phyloP scores from a whole-genome alignment of 1,140 invertebrate genomes.

The Atopsyche davidsoni region DNA sequence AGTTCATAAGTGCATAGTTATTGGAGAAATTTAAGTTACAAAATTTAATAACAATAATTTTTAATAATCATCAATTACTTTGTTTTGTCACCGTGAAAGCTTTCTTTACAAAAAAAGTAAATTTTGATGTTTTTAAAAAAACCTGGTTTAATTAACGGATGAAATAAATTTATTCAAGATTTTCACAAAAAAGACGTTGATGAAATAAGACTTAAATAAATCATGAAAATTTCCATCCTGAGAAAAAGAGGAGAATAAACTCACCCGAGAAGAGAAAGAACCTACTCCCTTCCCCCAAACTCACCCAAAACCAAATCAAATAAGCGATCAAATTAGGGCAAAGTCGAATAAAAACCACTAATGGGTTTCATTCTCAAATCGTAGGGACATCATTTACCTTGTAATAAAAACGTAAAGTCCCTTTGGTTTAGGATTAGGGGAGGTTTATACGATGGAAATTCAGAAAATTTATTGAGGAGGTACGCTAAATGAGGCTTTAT shows the following conservation, averaged over 20 bases:
- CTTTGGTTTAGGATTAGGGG: conserved; percentile 19
- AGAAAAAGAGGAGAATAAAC: not conserved
- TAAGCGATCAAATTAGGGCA: conserved; percentile 19
- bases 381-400: conserved; percentile 20
- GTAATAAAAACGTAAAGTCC: conserved; percentile 22
- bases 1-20: too few species aligned
- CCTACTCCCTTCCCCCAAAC: not conserved
- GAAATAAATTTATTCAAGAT: too few species aligned
- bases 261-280: not conserved
- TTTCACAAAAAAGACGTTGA: too few species aligned
- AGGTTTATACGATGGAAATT: conserved; percentile 19
- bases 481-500: too few species aligned
- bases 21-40: too few species aligned
- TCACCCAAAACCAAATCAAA: conserved; percentile 11
- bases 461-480: conserved; percentile 12
- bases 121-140: too few species aligned
- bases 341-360: conserved; percentile 15
- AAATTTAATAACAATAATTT: too few species aligned
- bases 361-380: conserved; percentile 16
- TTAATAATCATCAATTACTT: too few species aligned
- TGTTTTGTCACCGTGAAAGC: too few species aligned
- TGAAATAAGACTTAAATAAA: not conserved
- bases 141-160: too few species aligned
- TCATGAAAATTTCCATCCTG: conserved; percentile 1
- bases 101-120: too few species aligned